phyloP scores from a whole-genome alignment of 1,140 invertebrate genomes.

The Cephus cinctus region DNA sequence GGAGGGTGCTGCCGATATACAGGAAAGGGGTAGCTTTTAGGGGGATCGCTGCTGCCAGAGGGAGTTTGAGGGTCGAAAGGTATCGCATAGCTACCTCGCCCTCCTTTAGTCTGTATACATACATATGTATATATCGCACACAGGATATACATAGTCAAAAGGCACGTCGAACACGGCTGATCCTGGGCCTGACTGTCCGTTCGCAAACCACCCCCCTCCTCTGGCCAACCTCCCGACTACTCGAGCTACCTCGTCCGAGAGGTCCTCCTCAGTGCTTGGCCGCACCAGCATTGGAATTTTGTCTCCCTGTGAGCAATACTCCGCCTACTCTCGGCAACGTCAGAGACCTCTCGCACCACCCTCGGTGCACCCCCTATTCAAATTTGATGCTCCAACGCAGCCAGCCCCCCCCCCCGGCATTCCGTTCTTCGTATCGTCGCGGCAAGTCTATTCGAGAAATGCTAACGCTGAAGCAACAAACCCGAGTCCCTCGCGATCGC shows the following conservation, averaged over 20 bases:
- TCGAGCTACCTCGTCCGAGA: slow-evolving; percentile 29
- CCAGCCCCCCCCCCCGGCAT: background rate
- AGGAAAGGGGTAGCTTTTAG: slow-evolving; percentile 21
- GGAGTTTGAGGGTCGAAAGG: too few relatives aligned
- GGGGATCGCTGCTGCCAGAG: too few relatives aligned
- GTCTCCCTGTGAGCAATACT: too few relatives aligned
- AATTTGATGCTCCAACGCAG: slow-evolving; percentile 35
- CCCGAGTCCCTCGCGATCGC: too few relatives aligned
- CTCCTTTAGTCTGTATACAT: background rate
- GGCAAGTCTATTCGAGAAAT: too few relatives aligned
- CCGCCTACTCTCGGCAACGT: too few relatives aligned
- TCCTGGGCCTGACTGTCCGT: slow-evolving; percentile 9
- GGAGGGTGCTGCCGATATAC: slow-evolving; percentile 9
- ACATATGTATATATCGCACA: background rate
- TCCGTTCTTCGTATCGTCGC: background rate
- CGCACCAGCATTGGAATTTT: slow-evolving; percentile 33
- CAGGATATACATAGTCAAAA: background rate
- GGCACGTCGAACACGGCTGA: background rate
- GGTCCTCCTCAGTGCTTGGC: slow-evolving; percentile 19
- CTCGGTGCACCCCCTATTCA: slow-evolving; percentile 34
- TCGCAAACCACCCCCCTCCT: slow-evolving; percentile 9
- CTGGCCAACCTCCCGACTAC: slow-evolving; percentile 16
- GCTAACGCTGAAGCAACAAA: too few relatives aligned
- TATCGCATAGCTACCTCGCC: too few relatives aligned
- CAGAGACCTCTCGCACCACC: too few relatives aligned